phyloP scores from a whole-genome alignment of 1,140 invertebrate genomes.

The Choristoneura fumiferana region DNA sequence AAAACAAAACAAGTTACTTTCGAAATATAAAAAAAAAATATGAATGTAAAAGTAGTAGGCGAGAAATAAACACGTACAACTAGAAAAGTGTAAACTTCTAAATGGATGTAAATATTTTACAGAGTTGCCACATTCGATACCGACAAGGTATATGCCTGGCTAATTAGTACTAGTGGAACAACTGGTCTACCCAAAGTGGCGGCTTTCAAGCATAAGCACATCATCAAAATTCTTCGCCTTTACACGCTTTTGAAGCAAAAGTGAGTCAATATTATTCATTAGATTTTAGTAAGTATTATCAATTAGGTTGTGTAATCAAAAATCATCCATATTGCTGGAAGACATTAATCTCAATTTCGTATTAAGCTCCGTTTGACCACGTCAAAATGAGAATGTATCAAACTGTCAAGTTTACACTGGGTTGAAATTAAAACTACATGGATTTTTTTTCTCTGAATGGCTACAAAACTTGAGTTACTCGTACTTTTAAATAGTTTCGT shows the following conservation, averaged over 20 bases:
- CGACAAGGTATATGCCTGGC: conserved; percentile 30
- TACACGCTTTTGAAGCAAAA: conserved; percentile 25
- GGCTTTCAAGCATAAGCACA: conserved; percentile 28
- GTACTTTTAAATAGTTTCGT: too few species aligned
- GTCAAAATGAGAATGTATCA: too few species aligned
- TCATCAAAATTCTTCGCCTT: not conserved
- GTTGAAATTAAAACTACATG: too few species aligned
- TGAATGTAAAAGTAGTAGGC: not conserved
- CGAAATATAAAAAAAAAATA: too few species aligned
- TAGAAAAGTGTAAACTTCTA: conserved; percentile 30
- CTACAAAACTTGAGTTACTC: too few species aligned
- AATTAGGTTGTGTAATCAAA: not conserved
- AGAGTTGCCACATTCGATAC: conserved; percentile 32
- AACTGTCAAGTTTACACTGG: too few species aligned
- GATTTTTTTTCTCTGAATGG: too few species aligned
- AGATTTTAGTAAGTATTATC: not conserved
- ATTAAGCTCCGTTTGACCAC: too few species aligned
- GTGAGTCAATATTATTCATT: not conserved
- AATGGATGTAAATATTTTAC: not conserved
- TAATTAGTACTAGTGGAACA: conserved; percentile 47
- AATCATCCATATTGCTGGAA: too few species aligned
- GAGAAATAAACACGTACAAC: not conserved
- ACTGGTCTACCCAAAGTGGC: conserved; percentile 46
- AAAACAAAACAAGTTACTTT: too few species aligned
- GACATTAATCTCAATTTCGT: too few species aligned